Evolutionary conservation across 2,888 invertebrate genomes (phyloP), one percentile per base, ranked within the genome.

Genomic region (Crossocerus cetratus): DNA sequence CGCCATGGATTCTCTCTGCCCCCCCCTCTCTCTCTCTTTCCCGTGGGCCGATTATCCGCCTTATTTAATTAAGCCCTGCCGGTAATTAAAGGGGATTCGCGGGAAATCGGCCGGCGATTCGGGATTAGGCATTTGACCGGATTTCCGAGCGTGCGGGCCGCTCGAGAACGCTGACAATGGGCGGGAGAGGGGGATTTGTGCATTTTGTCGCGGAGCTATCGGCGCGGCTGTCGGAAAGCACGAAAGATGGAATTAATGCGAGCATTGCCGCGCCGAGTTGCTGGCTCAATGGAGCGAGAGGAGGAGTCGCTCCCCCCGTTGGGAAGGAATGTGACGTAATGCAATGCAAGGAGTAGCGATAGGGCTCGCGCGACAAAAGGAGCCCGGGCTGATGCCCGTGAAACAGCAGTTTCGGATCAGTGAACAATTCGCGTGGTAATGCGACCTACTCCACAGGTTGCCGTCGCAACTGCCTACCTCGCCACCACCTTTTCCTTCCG

Each of bases 371-470:
- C 58, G 74, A 77, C 69, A 32, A 68, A 77, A 72, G 80, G 68
- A 66, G 21, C 45, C 5, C 8, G 11, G 45, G 16, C 56, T 57
- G 57, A 43, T 66, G 63, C 58, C 71, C 72, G 76, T 76, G 76
- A 77, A 79, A 71, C 76, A 56, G 76, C 70, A 60, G 73, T 66
- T 75, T 69, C 44, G 58, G 72, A 80, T 80, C 81, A 78, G 78
- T 81, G 81, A 80, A 78, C 78, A 75, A 80, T 78, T 78, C 65
- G 65, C 61, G 53, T 43, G 60, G 56, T 58, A 42, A 53, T 71
- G 66, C 63, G 5, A 67, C 65, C 58, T 72, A 69, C 72, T 77
- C 78, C 65, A 81, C 78, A 81, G 73, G 73, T 81, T 80, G 77
- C 72, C 53, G 42, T 22, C 66, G 54, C 65, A 65, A 68, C 58